These are phyloP conservation scores for Pseudorhombus dupliciocellatus DNA, from an alignment of 2,113 vertebrate genomes.

Conservation along the genomic window DNA sequence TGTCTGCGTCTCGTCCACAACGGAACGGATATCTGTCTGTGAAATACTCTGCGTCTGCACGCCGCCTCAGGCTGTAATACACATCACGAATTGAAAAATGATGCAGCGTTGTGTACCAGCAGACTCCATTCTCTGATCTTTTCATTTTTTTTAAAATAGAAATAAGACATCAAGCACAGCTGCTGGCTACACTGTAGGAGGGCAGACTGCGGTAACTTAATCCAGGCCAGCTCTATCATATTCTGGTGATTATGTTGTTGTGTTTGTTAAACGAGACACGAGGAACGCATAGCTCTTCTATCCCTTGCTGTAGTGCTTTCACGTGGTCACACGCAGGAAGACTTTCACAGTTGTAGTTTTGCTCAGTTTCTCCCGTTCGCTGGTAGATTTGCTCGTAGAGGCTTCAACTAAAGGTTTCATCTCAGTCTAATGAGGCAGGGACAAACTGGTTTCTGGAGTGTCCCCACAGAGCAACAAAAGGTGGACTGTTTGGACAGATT, in stretches of 20 bases:
- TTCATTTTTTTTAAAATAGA: constrained; percentile 9
- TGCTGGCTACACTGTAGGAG: background rate
- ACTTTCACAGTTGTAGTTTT: background rate
- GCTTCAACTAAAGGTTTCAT: constrained; percentile 22
- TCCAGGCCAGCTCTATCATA: background rate
- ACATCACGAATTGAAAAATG: constrained; percentile 16
- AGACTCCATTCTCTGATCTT: background rate
- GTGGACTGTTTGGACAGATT: constrained; percentile 8
- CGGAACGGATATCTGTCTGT: constrained; percentile 13
- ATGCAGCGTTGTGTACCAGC: constrained; percentile 1
- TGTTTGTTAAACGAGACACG: constrained; percentile 17
- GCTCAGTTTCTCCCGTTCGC: background rate
- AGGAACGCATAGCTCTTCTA: background rate
- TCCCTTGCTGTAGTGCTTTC: background rate
- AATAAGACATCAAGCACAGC: constrained; percentile 20
- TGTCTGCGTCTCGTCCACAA: constrained; percentile 11
- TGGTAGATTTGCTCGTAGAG: background rate
- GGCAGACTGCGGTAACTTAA: constrained; percentile 20
- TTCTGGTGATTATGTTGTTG: constrained; percentile 17
- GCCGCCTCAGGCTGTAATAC: constrained; percentile 3
- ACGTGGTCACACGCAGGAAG: background rate
- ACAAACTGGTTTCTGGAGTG: constrained; percentile 36
- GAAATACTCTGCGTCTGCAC: background rate
- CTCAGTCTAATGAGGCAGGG: constrained; percentile 25
- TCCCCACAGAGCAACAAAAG: constrained; percentile 41